A percentile compares a stretch with the other conserved stretches of the same genome.
These are phyloP conservation scores for Octomys mimax DNA, from an alignment of 2,797 vertebrate species.

Conservation along the genomic window DNA sequence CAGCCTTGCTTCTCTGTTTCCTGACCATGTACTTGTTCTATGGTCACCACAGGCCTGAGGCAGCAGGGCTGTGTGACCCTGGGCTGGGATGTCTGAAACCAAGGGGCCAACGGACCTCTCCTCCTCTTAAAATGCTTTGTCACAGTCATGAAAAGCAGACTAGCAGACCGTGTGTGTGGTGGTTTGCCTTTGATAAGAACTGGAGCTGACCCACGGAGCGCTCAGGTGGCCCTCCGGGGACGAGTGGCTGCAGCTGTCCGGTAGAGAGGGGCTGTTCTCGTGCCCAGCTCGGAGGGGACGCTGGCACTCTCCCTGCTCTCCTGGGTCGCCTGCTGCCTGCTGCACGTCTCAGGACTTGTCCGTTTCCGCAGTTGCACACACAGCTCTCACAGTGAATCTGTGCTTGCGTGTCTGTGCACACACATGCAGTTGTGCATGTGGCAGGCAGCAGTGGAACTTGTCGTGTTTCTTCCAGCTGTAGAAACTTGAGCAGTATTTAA, in stretches of 20 bases:
- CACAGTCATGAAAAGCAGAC: background rate
- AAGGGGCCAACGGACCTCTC: background rate
- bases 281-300: background rate
- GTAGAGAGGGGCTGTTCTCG: background rate
- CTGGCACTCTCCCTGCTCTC: background rate
- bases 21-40: background rate
- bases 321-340: background rate
- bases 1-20: background rate
- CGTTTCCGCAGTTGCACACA: too few relatives aligned
- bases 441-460: background rate
- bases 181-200: background rate
- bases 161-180: too few relatives aligned
- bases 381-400: background rate
- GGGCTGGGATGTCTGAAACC: background rate
- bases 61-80: background rate
- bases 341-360: background rate
- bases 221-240: background rate
- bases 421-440: accelerated
- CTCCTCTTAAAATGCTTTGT: background rate
- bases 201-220: too few relatives aligned
- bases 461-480: background rate
- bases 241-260: background rate
- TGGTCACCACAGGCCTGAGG: background rate
- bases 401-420: background rate
- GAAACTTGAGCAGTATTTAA: background rate